Base-by-base conservation (phyloP, 2,888 invertebrate species). In the Cyaniris semiargus region DNA sequence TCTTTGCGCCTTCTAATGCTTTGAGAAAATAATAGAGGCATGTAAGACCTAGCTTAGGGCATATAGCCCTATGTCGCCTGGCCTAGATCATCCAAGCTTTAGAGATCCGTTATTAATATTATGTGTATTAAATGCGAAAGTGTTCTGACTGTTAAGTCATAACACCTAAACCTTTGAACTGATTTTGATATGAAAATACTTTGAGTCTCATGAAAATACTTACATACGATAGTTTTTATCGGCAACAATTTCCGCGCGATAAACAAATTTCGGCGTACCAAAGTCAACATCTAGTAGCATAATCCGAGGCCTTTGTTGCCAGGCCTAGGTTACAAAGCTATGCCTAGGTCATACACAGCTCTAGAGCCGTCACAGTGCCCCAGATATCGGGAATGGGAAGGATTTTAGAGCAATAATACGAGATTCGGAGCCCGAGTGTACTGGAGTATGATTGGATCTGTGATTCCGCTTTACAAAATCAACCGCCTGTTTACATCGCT, bases 1-100 rank as follows among this genome's bases (percentile, higher is more conserved):
- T 74, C 74, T 74, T 27, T 74, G 74, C 53, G 74, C 48, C 74
- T 72, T 48, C 44, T 74, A 53, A 23, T 74, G 48, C 74, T 74
- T 74, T 48, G 72, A 72, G 72, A 74, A 53, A 53, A 74, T 18
- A 74, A 15, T 10, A 15, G 21, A 31, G 23, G 74, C 44, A 0
- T 48, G 44, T 23, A 15, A 5, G 23, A 21, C 38, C 44, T 38
- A 21, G 38, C 72, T 18, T 23, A 72, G 72, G n/a, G 5, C n/a
- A n/a, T n/a, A n/a, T n/a, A 58, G 21, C 60, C 23, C 23, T 60
- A 23, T 23, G 7, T 58, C 13, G 60, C 23, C 13, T 60, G 15
- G 18, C 66, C 27, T 66, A 66, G 66, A 23, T 66, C 15, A 66
- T 23, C 7, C 23, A 1, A 66, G 27, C 27, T 13, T 3, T 23